Evolutionary conservation across 2,888 invertebrate genomes (phyloP), one percentile per base, ranked within the genome.

Genomic region (Odontomyia ornata): DNA sequence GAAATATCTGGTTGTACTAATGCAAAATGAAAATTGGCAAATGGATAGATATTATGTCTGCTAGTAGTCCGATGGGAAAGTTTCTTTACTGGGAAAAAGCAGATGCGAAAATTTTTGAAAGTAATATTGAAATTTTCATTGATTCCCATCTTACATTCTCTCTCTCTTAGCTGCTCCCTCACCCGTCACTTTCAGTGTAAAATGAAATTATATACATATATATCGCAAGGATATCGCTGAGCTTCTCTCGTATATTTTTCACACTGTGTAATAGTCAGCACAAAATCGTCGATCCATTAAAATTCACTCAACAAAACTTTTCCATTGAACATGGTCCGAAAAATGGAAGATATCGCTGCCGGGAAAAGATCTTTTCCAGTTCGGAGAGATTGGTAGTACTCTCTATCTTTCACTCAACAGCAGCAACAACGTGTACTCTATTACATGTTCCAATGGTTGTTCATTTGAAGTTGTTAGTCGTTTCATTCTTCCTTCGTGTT

Each of bases 121-220:
- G 75, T 60, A 47, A 76, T 77, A 76, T 47, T 69, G 36, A 64
- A 65, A 65, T 65, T 65, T 36, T 1, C 65, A 21, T 36, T 9
- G 30, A 36, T 7, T 65, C 9, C 13, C 36, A 5, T 3, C 36
- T 3, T 9, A 5, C 3, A 3, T 36, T 36, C 36, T 36, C 36
- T 5, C 36, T 36, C n/a, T 36, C 36, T 36, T 9, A 36, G 9
- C 36, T n/a, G n/a, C n/a, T n/a, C n/a, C n/a, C n/a, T n/a, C n/a
- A n/a, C n/a, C n/a, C n/a, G n/a, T n/a, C n/a, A n/a, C n/a, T n/a
- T n/a, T n/a, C n/a, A n/a, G n/a, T n/a, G n/a, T n/a, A n/a, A n/a
- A n/a, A n/a, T n/a, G n/a, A n/a, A n/a, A n/a, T n/a, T n/a, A n/a
- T n/a, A n/a, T n/a, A n/a, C n/a, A n/a, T n/a, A n/a, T n/a, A n/a